phyloP scores from a whole-genome alignment of 1,140 invertebrate species.

The Manduca sexta region DNA sequence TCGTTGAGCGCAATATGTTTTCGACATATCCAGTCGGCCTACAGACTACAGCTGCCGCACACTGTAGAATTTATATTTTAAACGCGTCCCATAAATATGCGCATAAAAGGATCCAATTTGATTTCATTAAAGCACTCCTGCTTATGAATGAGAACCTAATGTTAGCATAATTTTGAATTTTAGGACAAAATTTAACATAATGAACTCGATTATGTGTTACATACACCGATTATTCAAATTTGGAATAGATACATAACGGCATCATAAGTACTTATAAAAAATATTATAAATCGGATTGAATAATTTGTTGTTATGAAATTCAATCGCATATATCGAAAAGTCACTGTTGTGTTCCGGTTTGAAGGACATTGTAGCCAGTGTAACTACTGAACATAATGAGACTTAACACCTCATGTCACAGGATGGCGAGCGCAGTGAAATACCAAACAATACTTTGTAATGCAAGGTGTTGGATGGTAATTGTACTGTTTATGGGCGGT shows the following conservation, averaged over 20 bases:
- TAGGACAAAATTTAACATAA: background rate
- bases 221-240: no score
- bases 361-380: no score
- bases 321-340: no score
- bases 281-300: background rate
- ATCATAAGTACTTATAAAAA: background rate
- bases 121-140: constrained; percentile 28
- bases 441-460: no score
- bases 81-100: constrained; percentile 42
- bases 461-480: no score
- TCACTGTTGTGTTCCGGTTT: no score
- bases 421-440: no score
- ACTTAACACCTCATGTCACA: no score
- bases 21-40: constrained; percentile 8
- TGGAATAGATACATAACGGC: no score
- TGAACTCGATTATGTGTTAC: background rate
- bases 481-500: no score
- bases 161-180: constrained; percentile 19
- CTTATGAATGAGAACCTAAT: constrained; percentile 15
- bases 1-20: constrained; percentile 21
- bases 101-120: constrained; percentile 44
- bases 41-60: constrained; percentile 12
- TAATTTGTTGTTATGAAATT: no score
- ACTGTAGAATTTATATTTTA: constrained; percentile 34
- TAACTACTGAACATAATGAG: no score